Evolutionary conservation across 2,113 vertebrate genomes (phyloP).

Genomic region (Paramormyrops kingsleyae): DNA sequence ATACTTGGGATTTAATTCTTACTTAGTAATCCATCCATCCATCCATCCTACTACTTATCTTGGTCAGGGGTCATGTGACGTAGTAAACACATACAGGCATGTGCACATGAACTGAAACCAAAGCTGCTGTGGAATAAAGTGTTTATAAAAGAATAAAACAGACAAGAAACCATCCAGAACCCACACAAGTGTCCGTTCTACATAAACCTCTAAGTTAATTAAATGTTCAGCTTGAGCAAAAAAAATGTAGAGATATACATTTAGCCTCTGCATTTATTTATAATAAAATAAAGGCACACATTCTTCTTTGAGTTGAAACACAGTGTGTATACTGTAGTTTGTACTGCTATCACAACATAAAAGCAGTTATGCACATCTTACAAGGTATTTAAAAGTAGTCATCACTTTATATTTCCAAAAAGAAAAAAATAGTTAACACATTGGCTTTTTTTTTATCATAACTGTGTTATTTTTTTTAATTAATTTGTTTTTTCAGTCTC

Average conservation of each 20-base stretch:
- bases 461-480: neutral
- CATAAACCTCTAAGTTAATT: neutral
- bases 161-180: neutral
- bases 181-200: neutral
- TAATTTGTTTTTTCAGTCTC: neutral
- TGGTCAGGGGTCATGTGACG: neutral
- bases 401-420: neutral
- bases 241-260: neutral
- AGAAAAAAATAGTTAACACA: neutral
- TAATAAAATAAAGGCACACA: neutral
- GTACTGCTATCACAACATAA: neutral
- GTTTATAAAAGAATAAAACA: neutral
- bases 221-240: neutral
- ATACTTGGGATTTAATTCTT: neutral
- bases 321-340: neutral
- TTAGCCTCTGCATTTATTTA: neutral
- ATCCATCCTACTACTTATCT: neutral
- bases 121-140: neutral
- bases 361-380: neutral
- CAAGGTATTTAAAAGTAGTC: neutral
- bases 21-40: neutral
- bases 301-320: neutral
- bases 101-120: neutral
- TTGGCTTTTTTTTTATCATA: neutral
- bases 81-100: neutral